phyloP scores from a whole-genome alignment of 2,113 vertebrate species.

The Callithrix jacchus region DNA sequence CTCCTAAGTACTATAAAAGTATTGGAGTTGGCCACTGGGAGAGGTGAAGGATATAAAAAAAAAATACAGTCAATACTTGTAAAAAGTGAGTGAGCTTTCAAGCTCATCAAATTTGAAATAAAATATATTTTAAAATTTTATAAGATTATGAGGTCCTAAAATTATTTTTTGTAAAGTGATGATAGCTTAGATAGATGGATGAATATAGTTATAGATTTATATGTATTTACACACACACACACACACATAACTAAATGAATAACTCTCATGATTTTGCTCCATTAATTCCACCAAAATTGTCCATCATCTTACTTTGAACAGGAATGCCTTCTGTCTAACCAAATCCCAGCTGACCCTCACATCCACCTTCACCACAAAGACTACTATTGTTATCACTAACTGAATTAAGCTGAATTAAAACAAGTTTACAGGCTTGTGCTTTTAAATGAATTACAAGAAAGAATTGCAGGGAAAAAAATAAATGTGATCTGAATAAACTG shows the following conservation, averaged over 20 bases:
- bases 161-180: background rate
- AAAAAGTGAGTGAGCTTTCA: background rate
- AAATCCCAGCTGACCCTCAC: background rate
- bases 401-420: background rate
- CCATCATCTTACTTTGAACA: background rate
- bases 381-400: background rate
- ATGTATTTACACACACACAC: background rate
- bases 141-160: background rate
- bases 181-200: background rate
- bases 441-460: background rate
- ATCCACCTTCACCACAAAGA: background rate
- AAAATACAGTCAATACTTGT: background rate
- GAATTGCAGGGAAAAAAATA: background rate
- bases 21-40: background rate
- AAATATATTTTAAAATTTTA: background rate
- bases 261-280: background rate
- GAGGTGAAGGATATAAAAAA: background rate
- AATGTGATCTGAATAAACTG: background rate
- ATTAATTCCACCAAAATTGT: background rate
- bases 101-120: slow-evolving; percentile 9
- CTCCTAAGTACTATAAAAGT: background rate
- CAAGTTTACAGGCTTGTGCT: background rate
- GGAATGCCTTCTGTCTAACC: background rate
- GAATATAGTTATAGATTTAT: background rate
- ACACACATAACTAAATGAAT: background rate